Evolutionary conservation across 2,113 vertebrate genomes (phyloP).

Genomic region (Butorides virescens): DNA sequence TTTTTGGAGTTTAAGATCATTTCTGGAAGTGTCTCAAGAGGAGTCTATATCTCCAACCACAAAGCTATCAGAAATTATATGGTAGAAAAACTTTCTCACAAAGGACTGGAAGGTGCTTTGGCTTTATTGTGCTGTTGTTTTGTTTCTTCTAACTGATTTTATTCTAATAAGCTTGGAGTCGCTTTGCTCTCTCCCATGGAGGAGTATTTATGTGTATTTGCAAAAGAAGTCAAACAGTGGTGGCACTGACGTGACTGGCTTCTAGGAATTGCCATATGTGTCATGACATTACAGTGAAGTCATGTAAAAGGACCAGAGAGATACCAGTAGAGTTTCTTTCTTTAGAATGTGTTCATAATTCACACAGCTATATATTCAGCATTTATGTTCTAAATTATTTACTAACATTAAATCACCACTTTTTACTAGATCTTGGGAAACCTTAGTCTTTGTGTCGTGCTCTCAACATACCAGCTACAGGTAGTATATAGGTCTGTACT

Average conservation of each 20-base stretch:
- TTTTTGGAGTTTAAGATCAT: neutral
- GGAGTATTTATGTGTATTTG: neutral
- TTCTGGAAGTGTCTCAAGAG: neutral
- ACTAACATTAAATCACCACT: neutral
- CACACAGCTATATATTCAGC: neutral
- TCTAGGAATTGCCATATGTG: neutral
- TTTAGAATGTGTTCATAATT: neutral
- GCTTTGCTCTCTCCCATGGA: neutral
- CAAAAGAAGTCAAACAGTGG: neutral
- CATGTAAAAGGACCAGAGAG: neutral
- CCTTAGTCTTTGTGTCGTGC: neutral
- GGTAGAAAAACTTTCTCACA: neutral
- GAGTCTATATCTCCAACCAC: neutral
- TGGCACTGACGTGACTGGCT: neutral
- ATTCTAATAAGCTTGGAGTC: neutral
- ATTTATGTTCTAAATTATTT: neutral
- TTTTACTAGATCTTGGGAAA: neutral
- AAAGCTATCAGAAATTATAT: neutral
- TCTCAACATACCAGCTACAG: neutral
- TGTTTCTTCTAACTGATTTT: neutral
- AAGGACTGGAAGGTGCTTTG: neutral
- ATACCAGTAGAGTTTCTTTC: neutral
- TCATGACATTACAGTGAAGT: neutral
- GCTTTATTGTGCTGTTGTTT: neutral
- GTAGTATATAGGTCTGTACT: neutral